phyloP scores from a whole-genome alignment of 2,797 vertebrate species.

The Macropus fuliginosus region DNA sequence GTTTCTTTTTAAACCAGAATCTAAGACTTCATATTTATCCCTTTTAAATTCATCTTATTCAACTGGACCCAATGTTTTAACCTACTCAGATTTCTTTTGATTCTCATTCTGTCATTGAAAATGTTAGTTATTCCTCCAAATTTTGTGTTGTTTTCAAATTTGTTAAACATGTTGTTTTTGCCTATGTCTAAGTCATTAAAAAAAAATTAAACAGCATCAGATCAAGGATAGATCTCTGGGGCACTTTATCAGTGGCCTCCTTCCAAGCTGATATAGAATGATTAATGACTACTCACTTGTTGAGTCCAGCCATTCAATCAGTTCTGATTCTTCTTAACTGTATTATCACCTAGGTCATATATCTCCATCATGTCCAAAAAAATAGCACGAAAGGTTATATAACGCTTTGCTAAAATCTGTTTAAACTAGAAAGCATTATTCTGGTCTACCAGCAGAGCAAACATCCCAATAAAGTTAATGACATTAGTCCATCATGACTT shows the following conservation, averaged over 20 bases:
- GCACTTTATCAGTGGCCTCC: not conserved
- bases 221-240: not conserved
- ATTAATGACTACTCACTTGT: not conserved
- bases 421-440: not conserved
- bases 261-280: not conserved
- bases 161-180: not conserved
- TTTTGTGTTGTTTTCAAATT: not conserved
- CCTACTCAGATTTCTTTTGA: not conserved
- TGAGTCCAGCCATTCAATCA: not conserved
- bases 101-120: not conserved
- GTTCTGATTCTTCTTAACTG: not conserved
- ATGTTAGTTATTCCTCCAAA: not conserved
- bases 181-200: not conserved
- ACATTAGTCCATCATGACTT: not conserved
- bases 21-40: not conserved
- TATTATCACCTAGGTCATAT: not conserved
- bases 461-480: not conserved
- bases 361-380: not conserved
- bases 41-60: not conserved
- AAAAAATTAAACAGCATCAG: not conserved
- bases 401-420: not conserved
- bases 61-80: not conserved
- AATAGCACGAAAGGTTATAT: not conserved
- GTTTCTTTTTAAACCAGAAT: not conserved
- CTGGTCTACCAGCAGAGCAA: not conserved